Evolutionary conservation across 2,888 invertebrate species (phyloP), one percentile per base, ranked within the genome.

Genomic region (Chrysodeixis includens): DNA sequence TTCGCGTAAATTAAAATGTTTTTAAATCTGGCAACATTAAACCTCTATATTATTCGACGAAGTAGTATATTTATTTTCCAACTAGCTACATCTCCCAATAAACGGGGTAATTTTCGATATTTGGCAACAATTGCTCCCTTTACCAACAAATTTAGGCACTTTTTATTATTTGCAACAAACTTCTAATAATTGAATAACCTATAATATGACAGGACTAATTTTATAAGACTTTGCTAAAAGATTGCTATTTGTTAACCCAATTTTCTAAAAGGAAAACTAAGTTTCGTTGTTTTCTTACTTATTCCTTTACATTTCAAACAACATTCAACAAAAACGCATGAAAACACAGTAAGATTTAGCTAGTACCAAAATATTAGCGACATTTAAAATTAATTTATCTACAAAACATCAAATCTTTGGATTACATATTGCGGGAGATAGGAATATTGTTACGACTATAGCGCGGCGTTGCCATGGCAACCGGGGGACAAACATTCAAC

Each of bases 331-430:
- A 26, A 26, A 4, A 4, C 6, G 6, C 26, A 26, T 4, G 26
- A 26, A 26, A 26, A 26, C 26, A 26, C 26, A 26, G 26, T 6
- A 26, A 26, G 6, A 6, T 26, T 26, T 26, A 26, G 26, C 6
- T 26, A 26, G 26, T 26, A 26, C 6, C 62, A 71, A 66, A 52
- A 76, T 63, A 76, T 71, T 79, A 60, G 69, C 67, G 54, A 56
- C 46, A 58, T 55, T 51, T 26, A 8, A 46, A 18, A n/a, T 46
- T 46, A 53, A 49, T 63, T 72, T 69, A 67, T n/a, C 76, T 77
- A 74, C 75, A 69, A 80, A 81, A 75, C 76, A 80, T 81, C 66
- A 73, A 26, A 82, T 89, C 90, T 89, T 89, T 88, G 89, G 89
- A 80, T 75, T 79, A 63, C 72, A 83, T 87, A 89, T 88, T 88